A percentile compares a stretch with the other conserved stretches of the same genome.
Conservation (phyloP, 2,113 vertebrate genomes). For the Larimichthys polyactis region DNA sequence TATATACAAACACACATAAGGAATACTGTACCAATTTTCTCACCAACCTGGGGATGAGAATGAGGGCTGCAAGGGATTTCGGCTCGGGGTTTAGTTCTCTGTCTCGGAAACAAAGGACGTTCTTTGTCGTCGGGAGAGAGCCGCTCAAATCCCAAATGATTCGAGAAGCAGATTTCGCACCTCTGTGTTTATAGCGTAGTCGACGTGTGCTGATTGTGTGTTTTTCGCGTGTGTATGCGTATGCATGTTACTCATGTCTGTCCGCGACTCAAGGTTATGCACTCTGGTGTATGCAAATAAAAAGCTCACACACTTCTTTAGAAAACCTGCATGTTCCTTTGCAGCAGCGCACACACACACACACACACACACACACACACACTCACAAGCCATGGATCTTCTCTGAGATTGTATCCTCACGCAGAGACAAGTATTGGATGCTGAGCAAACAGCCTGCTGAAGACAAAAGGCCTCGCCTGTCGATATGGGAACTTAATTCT, state of each 20-base stretch:
- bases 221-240: background rate
- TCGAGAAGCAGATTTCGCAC: constrained; percentile 38
- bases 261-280: constrained; percentile 5
- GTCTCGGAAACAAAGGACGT: constrained; percentile 52
- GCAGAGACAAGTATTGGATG: constrained; percentile 22
- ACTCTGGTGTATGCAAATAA: constrained; percentile 6
- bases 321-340: constrained; percentile 54
- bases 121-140: constrained; percentile 57
- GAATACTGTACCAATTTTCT: constrained; percentile 67
- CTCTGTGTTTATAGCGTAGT: constrained; percentile 23
- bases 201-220: constrained; percentile 7
- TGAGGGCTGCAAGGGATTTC: constrained; percentile 55
- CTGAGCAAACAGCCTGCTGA: constrained; percentile 26
- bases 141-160: constrained; percentile 58
- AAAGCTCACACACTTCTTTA: background rate
- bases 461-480: constrained; percentile 31
- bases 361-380: constrained; percentile 7
- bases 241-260: constrained; percentile 43
- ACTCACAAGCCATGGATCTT: constrained; percentile 22
- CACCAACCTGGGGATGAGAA: constrained; percentile 76
- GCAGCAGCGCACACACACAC: no score
- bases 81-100: constrained; percentile 56
- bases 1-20: constrained; percentile 48
- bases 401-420: constrained; percentile 31
- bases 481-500: constrained; percentile 52